phyloP scores from a whole-genome alignment of 2,797 vertebrate species.

The Loris lydekkerianus region DNA sequence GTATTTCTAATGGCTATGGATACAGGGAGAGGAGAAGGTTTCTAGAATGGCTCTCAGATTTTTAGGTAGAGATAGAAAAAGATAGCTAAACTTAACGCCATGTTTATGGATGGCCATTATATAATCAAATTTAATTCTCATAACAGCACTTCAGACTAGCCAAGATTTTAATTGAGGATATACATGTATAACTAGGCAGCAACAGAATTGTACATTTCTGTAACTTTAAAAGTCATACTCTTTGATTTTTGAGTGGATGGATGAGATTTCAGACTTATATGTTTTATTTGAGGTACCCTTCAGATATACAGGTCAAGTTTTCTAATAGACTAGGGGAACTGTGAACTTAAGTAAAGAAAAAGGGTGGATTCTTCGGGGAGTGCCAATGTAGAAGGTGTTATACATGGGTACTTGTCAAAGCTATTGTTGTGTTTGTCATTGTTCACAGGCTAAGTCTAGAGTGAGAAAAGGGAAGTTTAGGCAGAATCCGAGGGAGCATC shows the following conservation, averaged over 20 bases:
- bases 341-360: not conserved
- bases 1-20: not conserved
- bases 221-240: not conserved
- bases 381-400: not conserved
- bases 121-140: not conserved
- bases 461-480: not conserved
- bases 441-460: not conserved
- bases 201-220: not conserved
- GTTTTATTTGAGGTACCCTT: not conserved
- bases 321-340: not conserved
- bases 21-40: not conserved
- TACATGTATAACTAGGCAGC: not conserved
- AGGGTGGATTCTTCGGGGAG: not conserved
- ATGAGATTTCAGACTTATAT: not conserved
- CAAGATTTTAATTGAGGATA: not conserved
- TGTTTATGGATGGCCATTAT: not conserved
- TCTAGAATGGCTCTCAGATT: not conserved
- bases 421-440: not conserved
- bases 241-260: not conserved
- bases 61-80: not conserved
- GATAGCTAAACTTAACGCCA: not conserved
- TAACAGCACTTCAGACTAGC: not conserved
- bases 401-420: not conserved
- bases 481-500: not conserved
- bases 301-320: not conserved